Conservation (phyloP, 2,888 invertebrate species). For the Xestia rhomboidea region DNA sequence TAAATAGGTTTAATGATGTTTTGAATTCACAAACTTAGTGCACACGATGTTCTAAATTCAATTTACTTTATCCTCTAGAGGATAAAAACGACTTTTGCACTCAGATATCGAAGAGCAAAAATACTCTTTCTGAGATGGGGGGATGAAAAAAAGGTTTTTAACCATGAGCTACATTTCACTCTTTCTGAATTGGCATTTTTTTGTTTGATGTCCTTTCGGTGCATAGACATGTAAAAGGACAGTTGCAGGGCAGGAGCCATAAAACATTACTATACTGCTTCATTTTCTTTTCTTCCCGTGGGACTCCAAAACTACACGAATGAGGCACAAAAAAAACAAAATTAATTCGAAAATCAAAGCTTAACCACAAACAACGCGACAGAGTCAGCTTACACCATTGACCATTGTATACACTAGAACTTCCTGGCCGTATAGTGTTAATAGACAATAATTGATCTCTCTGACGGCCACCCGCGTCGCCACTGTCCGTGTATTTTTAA, state of each 20-base stretch:
- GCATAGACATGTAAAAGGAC: not conserved
- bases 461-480: slow-evolving; percentile 84
- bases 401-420: slow-evolving; percentile 67
- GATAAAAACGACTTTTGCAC: too few relatives aligned
- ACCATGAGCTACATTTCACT: too few relatives aligned
- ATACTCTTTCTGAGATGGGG: too few relatives aligned
- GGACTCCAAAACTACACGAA: slow-evolving; percentile 4
- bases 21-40: too few relatives aligned
- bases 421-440: slow-evolving; percentile 83
- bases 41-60: too few relatives aligned
- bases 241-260: not conserved
- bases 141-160: too few relatives aligned
- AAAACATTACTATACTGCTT: not conserved
- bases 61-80: too few relatives aligned
- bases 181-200: not conserved
- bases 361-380: slow-evolving; percentile 60
- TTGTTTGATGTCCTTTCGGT: not conserved
- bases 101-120: too few relatives aligned
- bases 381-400: slow-evolving; percentile 62
- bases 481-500: slow-evolving; percentile 75
- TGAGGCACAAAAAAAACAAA: slow-evolving; percentile 26
- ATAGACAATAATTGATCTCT: slow-evolving; percentile 87
- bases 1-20: too few relatives aligned
- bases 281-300: slow-evolving; percentile 26
- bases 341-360: slow-evolving; percentile 59